phyloP scores from a whole-genome alignment of 2,797 vertebrate genomes.

The Gymnocypris eckloni region DNA sequence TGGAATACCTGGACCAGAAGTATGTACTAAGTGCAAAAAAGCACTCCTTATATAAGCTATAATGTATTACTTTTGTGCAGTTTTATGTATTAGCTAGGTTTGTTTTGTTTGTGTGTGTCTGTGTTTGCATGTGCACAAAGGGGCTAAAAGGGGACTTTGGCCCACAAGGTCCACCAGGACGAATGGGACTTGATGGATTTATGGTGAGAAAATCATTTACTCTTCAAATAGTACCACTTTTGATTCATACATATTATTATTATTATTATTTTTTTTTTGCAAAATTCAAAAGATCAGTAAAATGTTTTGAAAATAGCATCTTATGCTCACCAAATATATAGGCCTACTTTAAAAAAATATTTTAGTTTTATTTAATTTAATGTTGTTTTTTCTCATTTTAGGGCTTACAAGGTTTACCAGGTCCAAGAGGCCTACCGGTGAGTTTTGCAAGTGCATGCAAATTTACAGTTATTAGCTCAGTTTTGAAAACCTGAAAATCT shows the following conservation, averaged over 20 bases:
- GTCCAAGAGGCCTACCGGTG: conserved; percentile 69
- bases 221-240: neutral
- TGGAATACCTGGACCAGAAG: conserved; percentile 27
- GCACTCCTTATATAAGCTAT: neutral
- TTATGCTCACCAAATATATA: too few species aligned
- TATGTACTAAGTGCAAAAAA: conserved; percentile 28
- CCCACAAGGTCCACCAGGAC: conserved; percentile 55
- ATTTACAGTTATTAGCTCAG: neutral
- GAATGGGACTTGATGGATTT: conserved; percentile 55
- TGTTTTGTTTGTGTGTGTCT: conserved; percentile 34
- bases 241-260: neutral
- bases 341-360: too few species aligned
- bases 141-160: conserved; percentile 9
- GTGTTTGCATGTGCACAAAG: conserved; percentile 22
- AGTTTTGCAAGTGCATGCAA: conserved; percentile 54
- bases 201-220: conserved; percentile 64
- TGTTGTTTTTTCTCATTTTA: conserved; percentile 31
- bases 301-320: too few species aligned
- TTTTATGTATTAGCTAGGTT: conserved; percentile 38
- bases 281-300: too few species aligned
- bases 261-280: neutral
- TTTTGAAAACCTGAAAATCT: neutral
- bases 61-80: neutral
- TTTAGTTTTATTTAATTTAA: neutral
- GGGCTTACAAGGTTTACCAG: conserved; percentile 65